Conservation (phyloP, 2,113 vertebrate genomes). For the Dicaeum eximium region DNA sequence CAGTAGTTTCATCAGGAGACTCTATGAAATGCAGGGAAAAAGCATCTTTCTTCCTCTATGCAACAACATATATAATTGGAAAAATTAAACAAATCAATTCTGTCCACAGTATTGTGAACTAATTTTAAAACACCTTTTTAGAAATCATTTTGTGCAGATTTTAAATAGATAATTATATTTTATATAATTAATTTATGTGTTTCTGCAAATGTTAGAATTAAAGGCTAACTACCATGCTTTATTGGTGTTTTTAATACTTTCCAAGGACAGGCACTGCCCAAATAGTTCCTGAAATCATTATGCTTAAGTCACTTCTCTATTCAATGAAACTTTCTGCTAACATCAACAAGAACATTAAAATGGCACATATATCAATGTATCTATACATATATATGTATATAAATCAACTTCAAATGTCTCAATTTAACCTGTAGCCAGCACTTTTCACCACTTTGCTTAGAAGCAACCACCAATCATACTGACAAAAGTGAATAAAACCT, state of each 20-base stretch:
- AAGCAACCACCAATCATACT: neutral
- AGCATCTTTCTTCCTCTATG: constrained; percentile 35
- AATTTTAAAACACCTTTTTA: neutral
- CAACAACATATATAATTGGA: constrained; percentile 56
- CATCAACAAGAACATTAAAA: neutral
- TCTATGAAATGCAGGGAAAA: constrained; percentile 74
- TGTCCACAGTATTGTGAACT: neutral
- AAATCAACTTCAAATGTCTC: neutral
- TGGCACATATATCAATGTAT: neutral
- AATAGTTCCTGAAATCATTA: constrained; percentile 14
- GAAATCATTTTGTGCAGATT: neutral
- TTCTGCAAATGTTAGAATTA: neutral
- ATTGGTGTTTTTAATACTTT: constrained; percentile 4
- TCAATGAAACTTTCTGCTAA: constrained; percentile 12
- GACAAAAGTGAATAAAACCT: neutral
- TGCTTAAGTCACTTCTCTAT: neutral
- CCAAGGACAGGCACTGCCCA: neutral
- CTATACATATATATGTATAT: neutral
- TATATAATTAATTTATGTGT: neutral
- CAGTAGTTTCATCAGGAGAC: constrained; percentile 84
- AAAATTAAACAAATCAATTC: constrained; percentile 47
- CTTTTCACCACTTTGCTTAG: neutral
- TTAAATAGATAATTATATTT: neutral
- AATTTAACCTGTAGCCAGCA: neutral
- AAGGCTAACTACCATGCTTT: neutral